Evolutionary conservation across 2,797 vertebrate species (phyloP).

Genomic region (Podarcis lilfordi): DNA sequence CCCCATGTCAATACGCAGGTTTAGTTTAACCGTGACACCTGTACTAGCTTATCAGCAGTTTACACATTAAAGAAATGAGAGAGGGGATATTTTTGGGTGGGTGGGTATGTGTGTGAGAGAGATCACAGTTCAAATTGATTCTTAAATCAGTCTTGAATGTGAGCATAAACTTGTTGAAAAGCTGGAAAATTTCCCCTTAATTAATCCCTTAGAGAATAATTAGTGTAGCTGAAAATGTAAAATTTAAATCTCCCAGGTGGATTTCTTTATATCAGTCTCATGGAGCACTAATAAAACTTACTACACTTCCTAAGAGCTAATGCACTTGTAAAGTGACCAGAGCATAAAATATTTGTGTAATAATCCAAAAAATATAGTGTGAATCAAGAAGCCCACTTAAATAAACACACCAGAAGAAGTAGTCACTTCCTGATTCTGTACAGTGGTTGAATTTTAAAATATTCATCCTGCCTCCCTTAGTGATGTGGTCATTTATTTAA

Average conservation of each 20-base stretch:
- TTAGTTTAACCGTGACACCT: slow-evolving; percentile 24
- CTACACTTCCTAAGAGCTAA: slow-evolving; percentile 66
- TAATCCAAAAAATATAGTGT: slow-evolving; percentile 51
- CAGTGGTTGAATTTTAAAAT: background rate
- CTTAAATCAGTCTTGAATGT: slow-evolving; percentile 64
- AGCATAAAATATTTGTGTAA: slow-evolving; percentile 68
- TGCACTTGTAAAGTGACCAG: slow-evolving; percentile 63
- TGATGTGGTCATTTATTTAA: background rate
- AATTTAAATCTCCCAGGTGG: slow-evolving; percentile 72
- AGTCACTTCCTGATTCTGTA: background rate
- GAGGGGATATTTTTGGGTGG: slow-evolving; percentile 34
- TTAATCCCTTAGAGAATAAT: slow-evolving; percentile 80
- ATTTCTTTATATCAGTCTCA: slow-evolving; percentile 61
- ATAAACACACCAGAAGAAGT: slow-evolving; percentile 57
- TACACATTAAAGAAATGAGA: slow-evolving; percentile 59
- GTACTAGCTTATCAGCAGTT: slow-evolving; percentile 40
- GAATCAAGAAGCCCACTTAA: slow-evolving; percentile 51
- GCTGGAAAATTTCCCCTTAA: slow-evolving; percentile 72
- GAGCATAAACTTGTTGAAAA: slow-evolving; percentile 69
- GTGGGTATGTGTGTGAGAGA: background rate
- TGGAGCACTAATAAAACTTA: slow-evolving; percentile 68
- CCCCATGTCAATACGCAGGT: slow-evolving; percentile 7
- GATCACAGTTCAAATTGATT: slow-evolving; percentile 59
- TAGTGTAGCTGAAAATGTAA: slow-evolving; percentile 71
- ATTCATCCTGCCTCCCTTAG: background rate